A percentile compares a stretch with the other conserved stretches of the same genome.
phyloP scores from a whole-genome alignment of 2,888 invertebrate species.

The Diarsia mendica region DNA sequence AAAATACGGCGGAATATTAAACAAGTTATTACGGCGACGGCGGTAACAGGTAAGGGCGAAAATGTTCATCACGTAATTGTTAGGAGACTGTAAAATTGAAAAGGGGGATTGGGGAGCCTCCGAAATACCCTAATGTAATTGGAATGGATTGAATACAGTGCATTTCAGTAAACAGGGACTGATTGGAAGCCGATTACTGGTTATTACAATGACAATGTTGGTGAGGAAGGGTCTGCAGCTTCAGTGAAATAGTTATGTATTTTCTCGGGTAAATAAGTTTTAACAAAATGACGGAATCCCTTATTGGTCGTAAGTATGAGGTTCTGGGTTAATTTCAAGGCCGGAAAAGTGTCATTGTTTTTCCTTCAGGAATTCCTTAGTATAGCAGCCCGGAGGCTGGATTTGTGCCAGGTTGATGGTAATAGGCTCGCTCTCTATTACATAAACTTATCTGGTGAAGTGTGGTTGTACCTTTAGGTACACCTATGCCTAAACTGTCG shows the following conservation, averaged over 20 bases:
- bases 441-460: too few relatives aligned
- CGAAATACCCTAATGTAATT: slow-evolving; percentile 55
- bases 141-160: slow-evolving; percentile 52
- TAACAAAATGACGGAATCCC: not conserved
- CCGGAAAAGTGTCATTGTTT: too few relatives aligned
- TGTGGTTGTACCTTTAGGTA: too few relatives aligned
- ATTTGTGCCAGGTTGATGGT: too few relatives aligned
- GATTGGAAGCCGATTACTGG: slow-evolving; percentile 23
- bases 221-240: slow-evolving; percentile 3
- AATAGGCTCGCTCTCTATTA: too few relatives aligned
- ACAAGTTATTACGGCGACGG: slow-evolving; percentile 31
- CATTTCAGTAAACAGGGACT: slow-evolving; percentile 40
- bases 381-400: too few relatives aligned
- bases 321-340: too few relatives aligned
- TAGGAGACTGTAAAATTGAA: slow-evolving; percentile 58
- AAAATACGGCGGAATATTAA: slow-evolving; percentile 42
- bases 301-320: too few relatives aligned
- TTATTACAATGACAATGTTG: slow-evolving; percentile 29
- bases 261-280: not conserved
- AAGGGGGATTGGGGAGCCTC: slow-evolving; percentile 36
- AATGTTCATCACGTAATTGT: slow-evolving; percentile 53
- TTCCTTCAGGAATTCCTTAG: too few relatives aligned
- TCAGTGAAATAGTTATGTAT: not conserved
- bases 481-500: too few relatives aligned
- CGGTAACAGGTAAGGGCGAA: slow-evolving; percentile 53